Evolutionary conservation across 2,888 invertebrate genomes (phyloP), one percentile per base, ranked within the genome.

Genomic region (Aethes cnicana): DNA sequence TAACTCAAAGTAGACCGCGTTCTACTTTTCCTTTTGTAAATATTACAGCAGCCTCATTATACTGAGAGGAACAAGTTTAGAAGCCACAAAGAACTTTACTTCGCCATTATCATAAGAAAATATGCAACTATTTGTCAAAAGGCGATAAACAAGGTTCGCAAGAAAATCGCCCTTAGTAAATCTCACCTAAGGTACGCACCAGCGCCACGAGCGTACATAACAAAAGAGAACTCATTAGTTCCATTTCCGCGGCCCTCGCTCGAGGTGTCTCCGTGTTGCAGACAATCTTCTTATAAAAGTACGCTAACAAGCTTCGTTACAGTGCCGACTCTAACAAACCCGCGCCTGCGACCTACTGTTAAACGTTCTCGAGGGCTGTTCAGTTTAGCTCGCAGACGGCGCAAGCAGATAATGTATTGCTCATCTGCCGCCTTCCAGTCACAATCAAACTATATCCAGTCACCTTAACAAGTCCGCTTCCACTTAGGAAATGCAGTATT

Each of bases 271-370:
- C 66, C 69, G 68, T 66, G 64, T 68, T 52, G 46, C 59, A 73
- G 81, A 81, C 84, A 82, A 81, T 81, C 77, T 78, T 71, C 83
- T 81, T 76, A 79, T 74, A 80, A 77, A 80, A 79, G 76, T 74
- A 73, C 73, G 66, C 80, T 86, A 87, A 87, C 85, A 83, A 85
- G 86, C 82, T 85, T 84, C 85, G 86, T 85, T 85, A 83, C 66
- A 61, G 69, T 62, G 68, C 66, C 53, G 68, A 80, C 72, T 77
- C 79, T 78, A 74, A 77, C 75, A 72, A 77, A 81, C 78, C 66
- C 73, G 64, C 66, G 59, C 63, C 58, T 54, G 50, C 48, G 52
- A 53, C 58, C 61, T 65, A 57, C 70, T 66, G 68, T 72, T 74
- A 69, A 81, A 79, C 70, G 69, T 71, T 74, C 69, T 68, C 64